Evolutionary conservation across 1,140 invertebrate genomes (phyloP).

Genomic region (Druon quercuslanigerum): DNA sequence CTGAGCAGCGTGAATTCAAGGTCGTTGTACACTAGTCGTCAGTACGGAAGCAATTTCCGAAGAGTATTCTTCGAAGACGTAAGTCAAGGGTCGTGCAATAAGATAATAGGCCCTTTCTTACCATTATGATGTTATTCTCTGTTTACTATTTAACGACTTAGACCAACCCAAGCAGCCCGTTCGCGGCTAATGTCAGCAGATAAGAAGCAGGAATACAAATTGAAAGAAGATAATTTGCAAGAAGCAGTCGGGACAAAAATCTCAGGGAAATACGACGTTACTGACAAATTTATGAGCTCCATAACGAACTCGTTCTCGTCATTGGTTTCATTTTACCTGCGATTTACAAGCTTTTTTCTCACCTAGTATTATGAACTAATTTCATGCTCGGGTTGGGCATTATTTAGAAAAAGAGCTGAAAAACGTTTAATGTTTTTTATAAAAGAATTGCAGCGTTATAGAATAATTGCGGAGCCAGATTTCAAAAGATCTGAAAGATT

Average conservation of each 20-base stretch:
- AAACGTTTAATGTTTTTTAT: no score
- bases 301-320: constrained; percentile 47
- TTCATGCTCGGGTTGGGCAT: no score
- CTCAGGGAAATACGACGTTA: constrained; percentile 27
- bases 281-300: constrained; percentile 59
- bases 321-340: background rate
- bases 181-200: constrained; percentile 22
- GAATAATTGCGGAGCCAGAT: no score
- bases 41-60: background rate
- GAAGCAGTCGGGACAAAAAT: constrained; percentile 39
- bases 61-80: background rate
- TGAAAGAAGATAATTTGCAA: constrained; percentile 52
- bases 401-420: no score
- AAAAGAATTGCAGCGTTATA: no score
- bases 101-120: constrained; percentile 49
- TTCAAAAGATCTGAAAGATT: no score
- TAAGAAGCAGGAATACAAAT: constrained; percentile 50
- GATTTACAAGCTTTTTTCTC: background rate
- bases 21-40: constrained; percentile 34
- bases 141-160: constrained; percentile 53
- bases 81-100: constrained; percentile 39
- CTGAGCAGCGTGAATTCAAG: constrained; percentile 30
- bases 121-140: constrained; percentile 47
- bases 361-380: background rate
- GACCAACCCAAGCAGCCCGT: background rate